These are phyloP conservation scores for Apodemus sylvaticus DNA, from an alignment of 2,113 vertebrate species.

Conservation along the genomic window DNA sequence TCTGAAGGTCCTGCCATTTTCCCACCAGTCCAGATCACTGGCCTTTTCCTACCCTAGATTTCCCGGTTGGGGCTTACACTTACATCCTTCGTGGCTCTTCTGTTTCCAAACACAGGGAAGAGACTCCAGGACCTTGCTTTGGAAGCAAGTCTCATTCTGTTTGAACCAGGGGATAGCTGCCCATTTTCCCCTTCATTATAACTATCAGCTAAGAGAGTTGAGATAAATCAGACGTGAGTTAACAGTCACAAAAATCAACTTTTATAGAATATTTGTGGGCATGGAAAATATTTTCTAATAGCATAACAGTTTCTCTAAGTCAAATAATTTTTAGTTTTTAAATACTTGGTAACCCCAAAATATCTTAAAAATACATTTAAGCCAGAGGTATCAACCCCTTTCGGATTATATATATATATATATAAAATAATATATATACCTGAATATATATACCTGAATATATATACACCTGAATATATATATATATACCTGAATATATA, in stretches of 20 bases:
- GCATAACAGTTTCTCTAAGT: background rate
- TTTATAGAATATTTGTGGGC: background rate
- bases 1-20: background rate
- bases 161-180: background rate
- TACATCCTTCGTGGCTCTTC: background rate
- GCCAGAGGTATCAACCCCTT: background rate
- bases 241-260: background rate
- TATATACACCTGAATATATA: too few relatives aligned
- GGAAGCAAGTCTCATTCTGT: background rate
- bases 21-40: background rate
- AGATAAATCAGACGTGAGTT: background rate
- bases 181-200: background rate
- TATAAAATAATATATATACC: too few relatives aligned
- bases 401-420: too few relatives aligned
- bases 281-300: conserved; percentile 12
- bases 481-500: too few relatives aligned
- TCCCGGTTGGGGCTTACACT: background rate
- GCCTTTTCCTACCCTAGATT: background rate
- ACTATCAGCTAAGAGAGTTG: background rate
- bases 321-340: background rate
- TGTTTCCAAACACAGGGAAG: background rate
- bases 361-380: background rate
- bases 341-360: background rate
- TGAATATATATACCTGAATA: too few relatives aligned
- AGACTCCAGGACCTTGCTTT: background rate